Evolutionary conservation across 2,113 vertebrate species (phyloP).

Genomic region (Galeopterus variegatus): DNA sequence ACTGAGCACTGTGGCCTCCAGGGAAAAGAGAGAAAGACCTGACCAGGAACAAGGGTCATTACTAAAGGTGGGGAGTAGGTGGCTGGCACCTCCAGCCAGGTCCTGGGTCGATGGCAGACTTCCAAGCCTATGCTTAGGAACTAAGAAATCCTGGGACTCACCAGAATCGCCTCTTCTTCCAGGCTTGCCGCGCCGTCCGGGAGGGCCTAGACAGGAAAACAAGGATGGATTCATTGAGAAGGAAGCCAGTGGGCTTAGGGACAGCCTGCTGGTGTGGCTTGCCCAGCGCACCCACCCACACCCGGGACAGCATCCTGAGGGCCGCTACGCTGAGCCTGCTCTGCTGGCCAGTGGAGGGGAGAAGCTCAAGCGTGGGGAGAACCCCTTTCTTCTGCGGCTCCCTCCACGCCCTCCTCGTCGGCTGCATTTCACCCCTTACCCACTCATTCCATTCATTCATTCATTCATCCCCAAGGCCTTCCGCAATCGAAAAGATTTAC

Average conservation of each 20-base stretch:
- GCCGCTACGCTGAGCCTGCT: neutral
- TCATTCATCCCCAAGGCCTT: no score
- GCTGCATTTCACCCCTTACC: no score
- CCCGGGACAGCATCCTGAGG: accelerated
- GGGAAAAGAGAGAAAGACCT: neutral
- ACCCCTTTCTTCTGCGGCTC: neutral
- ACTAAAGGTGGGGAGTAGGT: accelerated
- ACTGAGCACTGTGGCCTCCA: accelerated
- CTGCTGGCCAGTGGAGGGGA: neutral
- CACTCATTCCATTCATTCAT: neutral
- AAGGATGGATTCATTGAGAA: constrained; percentile 52
- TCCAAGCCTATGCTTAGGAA: neutral
- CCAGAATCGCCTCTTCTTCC: constrained; percentile 95
- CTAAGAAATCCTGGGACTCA: constrained; percentile 84
- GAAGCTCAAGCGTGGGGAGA: neutral
- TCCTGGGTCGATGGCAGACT: no score
- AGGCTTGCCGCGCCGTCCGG: constrained; percentile 95
- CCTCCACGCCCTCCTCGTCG: neutral
- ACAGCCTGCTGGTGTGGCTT: no score
- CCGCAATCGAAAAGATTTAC: neutral
- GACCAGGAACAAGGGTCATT: accelerated
- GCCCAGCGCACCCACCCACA: accelerated
- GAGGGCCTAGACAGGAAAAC: constrained; percentile 92
- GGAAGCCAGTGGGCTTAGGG: neutral
- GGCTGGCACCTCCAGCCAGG: no score